Conservation (phyloP, 2,888 invertebrate genomes). For the Actias luna region DNA sequence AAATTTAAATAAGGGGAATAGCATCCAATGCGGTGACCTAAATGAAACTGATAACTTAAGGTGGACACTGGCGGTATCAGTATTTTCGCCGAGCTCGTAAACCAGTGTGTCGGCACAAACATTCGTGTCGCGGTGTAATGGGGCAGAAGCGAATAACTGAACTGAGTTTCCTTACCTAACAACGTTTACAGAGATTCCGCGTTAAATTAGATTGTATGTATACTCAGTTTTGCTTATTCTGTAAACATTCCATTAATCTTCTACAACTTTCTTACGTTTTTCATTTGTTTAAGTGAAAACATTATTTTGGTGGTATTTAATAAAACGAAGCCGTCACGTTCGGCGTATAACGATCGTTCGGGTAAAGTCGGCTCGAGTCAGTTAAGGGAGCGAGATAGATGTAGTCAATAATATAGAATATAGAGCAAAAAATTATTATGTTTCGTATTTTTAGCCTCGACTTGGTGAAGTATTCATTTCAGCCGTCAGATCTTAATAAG, state of each 20-base stretch:
- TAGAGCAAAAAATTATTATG: no score
- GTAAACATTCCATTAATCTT: neutral
- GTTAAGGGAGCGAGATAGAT: no score
- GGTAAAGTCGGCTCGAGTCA: no score
- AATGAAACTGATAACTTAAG: slow-evolving; percentile 34
- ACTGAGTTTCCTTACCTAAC: slow-evolving; percentile 22
- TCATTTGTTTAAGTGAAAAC: no score
- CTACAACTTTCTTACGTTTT: neutral
- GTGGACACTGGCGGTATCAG: slow-evolving; percentile 69
- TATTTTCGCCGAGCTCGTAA: slow-evolving; percentile 72
- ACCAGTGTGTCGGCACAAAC: slow-evolving; percentile 58
- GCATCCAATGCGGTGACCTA: slow-evolving; percentile 30
- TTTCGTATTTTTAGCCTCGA: no score
- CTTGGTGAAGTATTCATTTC: no score
- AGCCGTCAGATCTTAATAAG: no score
- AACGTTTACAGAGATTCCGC: slow-evolving; percentile 13
- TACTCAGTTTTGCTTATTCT: neutral
- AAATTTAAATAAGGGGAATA: neutral
- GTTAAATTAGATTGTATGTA: neutral
- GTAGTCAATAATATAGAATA: no score
- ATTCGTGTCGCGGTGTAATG: slow-evolving; percentile 50
- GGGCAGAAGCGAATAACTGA: slow-evolving; percentile 22
- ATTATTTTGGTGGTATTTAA: no score
- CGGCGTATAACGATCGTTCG: no score
- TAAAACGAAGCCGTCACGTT: no score